Evolutionary conservation across 2,113 vertebrate species (phyloP).

Genomic region (Rostratula benghalensis): DNA sequence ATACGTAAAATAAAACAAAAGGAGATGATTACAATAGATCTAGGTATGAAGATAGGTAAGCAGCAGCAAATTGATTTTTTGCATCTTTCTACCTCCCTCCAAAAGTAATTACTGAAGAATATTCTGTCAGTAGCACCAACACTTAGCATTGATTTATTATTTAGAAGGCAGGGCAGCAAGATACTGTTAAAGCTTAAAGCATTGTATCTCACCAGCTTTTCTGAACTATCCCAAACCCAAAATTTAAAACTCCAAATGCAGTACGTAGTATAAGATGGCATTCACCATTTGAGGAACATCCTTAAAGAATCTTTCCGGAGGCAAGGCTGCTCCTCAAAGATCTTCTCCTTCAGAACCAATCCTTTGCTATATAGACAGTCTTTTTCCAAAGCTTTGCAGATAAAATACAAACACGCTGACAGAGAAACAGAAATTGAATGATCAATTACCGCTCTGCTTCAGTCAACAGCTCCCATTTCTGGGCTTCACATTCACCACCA

Average conservation of each 20-base stretch:
- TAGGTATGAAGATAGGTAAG: not conserved
- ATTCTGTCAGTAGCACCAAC: not conserved
- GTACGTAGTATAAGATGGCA: not conserved
- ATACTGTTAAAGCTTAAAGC: not conserved
- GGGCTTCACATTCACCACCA: not conserved
- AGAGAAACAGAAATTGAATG: not conserved
- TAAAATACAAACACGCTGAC: slow-evolving; percentile 92
- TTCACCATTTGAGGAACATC: slow-evolving; percentile 94
- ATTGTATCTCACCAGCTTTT: not conserved
- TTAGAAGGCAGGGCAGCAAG: not conserved
- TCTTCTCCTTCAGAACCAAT: slow-evolving; percentile 93
- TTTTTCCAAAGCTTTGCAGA: slow-evolving; percentile 93
- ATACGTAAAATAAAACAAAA: not conserved
- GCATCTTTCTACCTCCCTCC: not conserved
- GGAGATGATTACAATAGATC: not conserved
- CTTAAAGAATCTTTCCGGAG: slow-evolving; percentile 89
- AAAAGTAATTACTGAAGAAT: not conserved
- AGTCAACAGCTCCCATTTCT: not conserved
- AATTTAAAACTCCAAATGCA: not conserved
- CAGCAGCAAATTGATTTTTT: not conserved
- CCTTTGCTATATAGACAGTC: slow-evolving; percentile 94
- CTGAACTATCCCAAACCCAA: not conserved
- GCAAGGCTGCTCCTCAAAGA: slow-evolving; percentile 94
- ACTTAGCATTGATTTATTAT: not conserved
- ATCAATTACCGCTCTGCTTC: not conserved